These are phyloP conservation scores for Acromyrmex heyeri DNA, from an alignment of 1,140 invertebrate genomes.

Conservation along the genomic window DNA sequence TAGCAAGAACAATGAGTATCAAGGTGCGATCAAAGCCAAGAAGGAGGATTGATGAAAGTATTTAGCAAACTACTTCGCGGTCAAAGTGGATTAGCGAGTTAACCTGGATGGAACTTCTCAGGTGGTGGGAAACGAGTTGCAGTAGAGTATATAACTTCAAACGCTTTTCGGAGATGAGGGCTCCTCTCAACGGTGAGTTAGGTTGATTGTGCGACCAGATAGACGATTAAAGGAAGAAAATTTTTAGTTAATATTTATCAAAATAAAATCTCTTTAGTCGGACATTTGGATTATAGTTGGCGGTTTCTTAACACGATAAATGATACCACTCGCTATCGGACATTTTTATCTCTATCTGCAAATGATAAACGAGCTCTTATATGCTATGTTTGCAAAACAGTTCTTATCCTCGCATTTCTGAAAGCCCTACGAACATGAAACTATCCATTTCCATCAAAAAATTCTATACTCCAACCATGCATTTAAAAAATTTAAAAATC, in stretches of 20 bases:
- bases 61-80: constrained; percentile 60
- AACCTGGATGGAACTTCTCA: constrained; percentile 50
- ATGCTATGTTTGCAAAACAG: constrained; percentile 24
- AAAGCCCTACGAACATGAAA: constrained; percentile 4
- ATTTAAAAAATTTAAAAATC: constrained; percentile 28
- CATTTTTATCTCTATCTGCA: constrained; percentile 34
- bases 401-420: constrained; percentile 26
- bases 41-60: constrained; percentile 55
- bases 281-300: constrained; percentile 23
- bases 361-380: constrained; percentile 52
- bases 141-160: constrained; percentile 50
- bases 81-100: constrained; percentile 70
- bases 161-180: constrained; percentile 52
- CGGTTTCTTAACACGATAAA: constrained; percentile 38
- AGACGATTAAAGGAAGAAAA: background rate
- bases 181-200: constrained; percentile 46
- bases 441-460: constrained; percentile 10
- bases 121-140: constrained; percentile 45
- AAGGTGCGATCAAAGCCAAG: constrained; percentile 51
- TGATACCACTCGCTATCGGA: background rate
- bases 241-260: constrained; percentile 41
- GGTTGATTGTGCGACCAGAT: constrained; percentile 21
- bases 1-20: constrained; percentile 61
- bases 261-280: constrained; percentile 44
- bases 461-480: constrained; percentile 12